A percentile compares a stretch with the other conserved stretches of the same genome.
phyloP scores from a whole-genome alignment of 2,797 vertebrate species.

The Halcyon badia region DNA sequence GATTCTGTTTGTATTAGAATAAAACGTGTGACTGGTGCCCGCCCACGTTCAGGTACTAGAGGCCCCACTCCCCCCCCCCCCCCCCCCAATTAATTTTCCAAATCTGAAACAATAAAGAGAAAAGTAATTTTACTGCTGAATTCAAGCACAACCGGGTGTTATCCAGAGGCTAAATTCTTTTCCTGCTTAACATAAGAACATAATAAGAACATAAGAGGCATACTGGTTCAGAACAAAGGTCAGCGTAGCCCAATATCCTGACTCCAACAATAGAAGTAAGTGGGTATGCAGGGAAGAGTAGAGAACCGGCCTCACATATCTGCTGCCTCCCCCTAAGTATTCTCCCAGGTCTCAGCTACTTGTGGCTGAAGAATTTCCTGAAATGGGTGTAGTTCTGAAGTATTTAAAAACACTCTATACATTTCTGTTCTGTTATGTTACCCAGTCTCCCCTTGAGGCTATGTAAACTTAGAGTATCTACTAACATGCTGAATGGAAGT shows the following conservation, averaged over 20 bases:
- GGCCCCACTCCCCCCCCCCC: too few relatives aligned
- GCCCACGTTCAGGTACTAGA: too few relatives aligned
- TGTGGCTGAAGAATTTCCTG: not conserved
- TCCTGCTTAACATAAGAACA: conserved; percentile 72
- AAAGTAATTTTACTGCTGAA: conserved; percentile 55
- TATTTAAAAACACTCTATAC: not conserved
- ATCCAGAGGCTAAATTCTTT: conserved; percentile 70
- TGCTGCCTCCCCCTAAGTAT: not conserved
- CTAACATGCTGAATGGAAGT: not conserved
- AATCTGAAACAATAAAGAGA: conserved; percentile 14
- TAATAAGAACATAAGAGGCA: conserved; percentile 72
- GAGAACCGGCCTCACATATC: not conserved
- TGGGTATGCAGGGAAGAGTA: conserved; percentile 15
- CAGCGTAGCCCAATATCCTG: conserved; percentile 61
- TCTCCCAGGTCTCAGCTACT: not conserved
- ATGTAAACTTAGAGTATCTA: not conserved
- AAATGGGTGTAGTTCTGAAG: not conserved
- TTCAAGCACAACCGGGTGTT: conserved; percentile 45
- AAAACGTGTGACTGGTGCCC: too few relatives aligned
- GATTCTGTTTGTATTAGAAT: too few relatives aligned
- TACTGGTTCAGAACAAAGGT: conserved; percentile 71
- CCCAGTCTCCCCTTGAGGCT: not conserved
- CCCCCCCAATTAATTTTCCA: not conserved
- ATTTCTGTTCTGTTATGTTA: not conserved
- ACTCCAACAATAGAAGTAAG: conserved; percentile 46